Conservation (phyloP, 1,140 invertebrate genomes). For the Sycophaga agraensis region DNA sequence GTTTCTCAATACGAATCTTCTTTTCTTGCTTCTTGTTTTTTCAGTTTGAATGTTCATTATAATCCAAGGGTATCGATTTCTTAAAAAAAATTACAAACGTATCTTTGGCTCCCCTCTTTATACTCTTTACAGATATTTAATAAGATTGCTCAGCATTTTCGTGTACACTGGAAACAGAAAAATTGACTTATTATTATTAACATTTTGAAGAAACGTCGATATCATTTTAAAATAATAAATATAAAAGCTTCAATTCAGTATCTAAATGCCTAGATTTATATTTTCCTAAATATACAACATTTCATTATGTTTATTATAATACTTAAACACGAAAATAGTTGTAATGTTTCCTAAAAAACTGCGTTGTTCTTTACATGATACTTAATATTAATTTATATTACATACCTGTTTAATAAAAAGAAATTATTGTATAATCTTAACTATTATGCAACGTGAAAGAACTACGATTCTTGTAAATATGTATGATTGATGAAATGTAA, state of each 20-base stretch:
- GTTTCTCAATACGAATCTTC: conserved; percentile 15
- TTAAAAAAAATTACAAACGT: conserved; percentile 53
- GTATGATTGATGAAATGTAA: no score
- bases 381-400: no score
- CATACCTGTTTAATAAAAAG: no score
- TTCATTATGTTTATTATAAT: neutral
- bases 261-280: no score
- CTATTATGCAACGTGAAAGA: no score
- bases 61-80: conserved; percentile 44
- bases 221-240: no score
- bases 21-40: conserved; percentile 22
- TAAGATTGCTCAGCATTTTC: conserved; percentile 52
- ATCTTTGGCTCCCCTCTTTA: conserved; percentile 55
- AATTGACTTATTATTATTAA: no score
- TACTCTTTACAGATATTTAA: conserved; percentile 37
- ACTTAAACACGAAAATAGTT: neutral
- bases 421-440: no score
- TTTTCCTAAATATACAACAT: neutral
- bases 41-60: conserved; percentile 32
- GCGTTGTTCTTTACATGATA: conserved; percentile 6
- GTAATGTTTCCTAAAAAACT: neutral
- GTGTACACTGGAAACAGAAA: conserved; percentile 51
- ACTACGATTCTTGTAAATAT: no score
- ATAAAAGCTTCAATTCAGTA: no score
- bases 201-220: no score